These are phyloP conservation scores for Leptinotarsa rubiginosa DNA, from an alignment of 2,888 invertebrate species.

Conservation along the genomic window DNA sequence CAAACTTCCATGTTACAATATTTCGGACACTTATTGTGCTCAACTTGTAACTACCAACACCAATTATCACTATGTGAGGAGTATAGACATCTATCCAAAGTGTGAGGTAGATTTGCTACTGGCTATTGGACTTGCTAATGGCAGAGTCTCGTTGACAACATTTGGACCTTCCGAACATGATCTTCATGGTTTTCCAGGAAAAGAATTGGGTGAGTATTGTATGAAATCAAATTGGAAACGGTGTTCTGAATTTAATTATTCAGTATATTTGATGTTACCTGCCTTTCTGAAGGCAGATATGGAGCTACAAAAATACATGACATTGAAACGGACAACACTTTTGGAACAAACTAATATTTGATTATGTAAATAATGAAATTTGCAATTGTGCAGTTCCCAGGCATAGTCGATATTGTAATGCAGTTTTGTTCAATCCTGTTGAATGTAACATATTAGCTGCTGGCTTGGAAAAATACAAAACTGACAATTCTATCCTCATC, in stretches of 20 bases:
- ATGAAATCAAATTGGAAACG: not conserved
- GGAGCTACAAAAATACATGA: too few relatives aligned
- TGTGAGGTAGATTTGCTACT: constrained; percentile 82
- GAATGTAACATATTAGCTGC: constrained; percentile 86
- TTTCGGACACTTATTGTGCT: constrained; percentile 78
- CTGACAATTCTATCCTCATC: constrained; percentile 87
- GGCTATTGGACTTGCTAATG: constrained; percentile 90
- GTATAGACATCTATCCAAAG: constrained; percentile 87
- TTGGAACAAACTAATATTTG: too few relatives aligned
- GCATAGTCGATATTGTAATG: constrained; percentile 86
- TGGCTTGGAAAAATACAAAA: constrained; percentile 89
- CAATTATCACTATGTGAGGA: constrained; percentile 83
- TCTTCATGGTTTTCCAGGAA: constrained; percentile 76
- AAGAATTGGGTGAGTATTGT: constrained; percentile 76
- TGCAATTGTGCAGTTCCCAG: constrained; percentile 78
- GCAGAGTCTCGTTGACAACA: constrained; percentile 85
- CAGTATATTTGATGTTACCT: too few relatives aligned
- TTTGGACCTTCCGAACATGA: constrained; percentile 75
- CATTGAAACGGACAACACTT: too few relatives aligned
- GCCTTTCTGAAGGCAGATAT: too few relatives aligned
- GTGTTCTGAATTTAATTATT: too few relatives aligned
- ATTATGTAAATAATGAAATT: too few relatives aligned
- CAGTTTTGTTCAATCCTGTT: constrained; percentile 87
- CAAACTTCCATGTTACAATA: constrained; percentile 64
- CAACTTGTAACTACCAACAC: constrained; percentile 80